Base-by-base conservation (phyloP, 2,888 invertebrate genomes). In the Strigamia maritima region DNA sequence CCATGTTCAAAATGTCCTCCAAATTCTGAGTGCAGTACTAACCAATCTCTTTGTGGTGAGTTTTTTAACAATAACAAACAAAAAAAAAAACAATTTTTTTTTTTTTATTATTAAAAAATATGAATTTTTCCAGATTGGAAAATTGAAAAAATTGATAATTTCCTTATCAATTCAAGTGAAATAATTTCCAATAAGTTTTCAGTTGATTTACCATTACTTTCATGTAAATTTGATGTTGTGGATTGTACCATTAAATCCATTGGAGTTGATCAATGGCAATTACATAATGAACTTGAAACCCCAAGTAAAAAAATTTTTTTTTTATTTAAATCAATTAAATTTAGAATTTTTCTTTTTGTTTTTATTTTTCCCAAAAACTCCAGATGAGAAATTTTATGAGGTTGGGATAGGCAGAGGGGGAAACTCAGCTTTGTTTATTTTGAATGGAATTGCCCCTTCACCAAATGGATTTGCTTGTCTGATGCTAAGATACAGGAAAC, bases 391-490 rank as follows among this genome's bases (percentile, higher is more conserved):
- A 19, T 77, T 31, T 22, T 60, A 77, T 19, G 77, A 77, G 24
- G 77, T 77, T 19, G 28, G 24, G 49, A 14, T 77, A 10, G 28
- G 60, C 24, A 19, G 54, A 54, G 77, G 78, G 65, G 78, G 70
- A 35, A 78, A 78, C 38, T 65, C 78, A n/a, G 70, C 24, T 22
- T 38, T 78, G 35, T 78, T 78, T 40, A 31, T 78, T 26, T 38
- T 78, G 19, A 78, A 70, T 65, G 78, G 78, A 35, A 78, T 78
- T 78, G 65, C 78, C 22, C 78, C 78, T 19, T 19, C 78, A 19
- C 78, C 65, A 70, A 35, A 35, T 35, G 78, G 70, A 65, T 8
- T 19, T 22, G 78, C 78, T n/a, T 78, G 78, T 70, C 74, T 78
- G 14, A 70, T 35, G 24, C 65, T 78, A 6, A 65, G 38, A 78